A percentile compares a stretch with the other conserved stretches of the same genome.
Evolutionary conservation across 2,888 invertebrate species (phyloP).

Genomic region (Clitarchus hookeri): DNA sequence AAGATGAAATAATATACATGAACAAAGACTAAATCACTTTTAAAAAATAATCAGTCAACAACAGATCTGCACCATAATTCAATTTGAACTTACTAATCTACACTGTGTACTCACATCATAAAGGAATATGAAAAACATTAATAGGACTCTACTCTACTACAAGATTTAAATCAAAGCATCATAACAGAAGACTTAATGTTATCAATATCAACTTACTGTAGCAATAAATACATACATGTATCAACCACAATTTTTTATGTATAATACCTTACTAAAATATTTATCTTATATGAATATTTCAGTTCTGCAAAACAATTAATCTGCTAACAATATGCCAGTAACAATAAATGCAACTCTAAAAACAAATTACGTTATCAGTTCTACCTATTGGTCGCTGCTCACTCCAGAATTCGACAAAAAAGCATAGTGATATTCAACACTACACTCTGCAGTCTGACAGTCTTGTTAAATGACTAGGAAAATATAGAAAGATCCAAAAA

Average conservation of each 20-base stretch:
- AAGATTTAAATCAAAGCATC: not conserved
- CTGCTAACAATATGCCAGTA: slow-evolving; percentile 14
- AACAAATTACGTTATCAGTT: not conserved
- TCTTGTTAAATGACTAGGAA: not conserved
- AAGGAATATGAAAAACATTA: not conserved
- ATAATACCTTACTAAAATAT: slow-evolving; percentile 8
- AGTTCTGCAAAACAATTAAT: not conserved
- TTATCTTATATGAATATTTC: not conserved
- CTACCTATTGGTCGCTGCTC: slow-evolving; percentile 1
- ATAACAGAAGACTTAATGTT: not conserved
- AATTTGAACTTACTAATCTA: not conserved
- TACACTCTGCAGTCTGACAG: not conserved
- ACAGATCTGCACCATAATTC: not conserved
- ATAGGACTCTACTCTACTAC: not conserved
- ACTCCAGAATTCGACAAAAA: not conserved
- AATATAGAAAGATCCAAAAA: slow-evolving; percentile 9
- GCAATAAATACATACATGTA: not conserved
- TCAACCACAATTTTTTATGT: not conserved
- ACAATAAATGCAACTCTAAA: slow-evolving; percentile 9
- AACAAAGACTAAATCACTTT: not conserved
- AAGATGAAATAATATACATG: not conserved
- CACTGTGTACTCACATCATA: not conserved
- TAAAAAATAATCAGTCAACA: slow-evolving; percentile 8
- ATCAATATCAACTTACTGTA: not conserved
- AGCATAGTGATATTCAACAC: slow-evolving; percentile 2